These are phyloP conservation scores for Phania funesta DNA, from an alignment of 2,888 invertebrate genomes.

Conservation along the genomic window DNA sequence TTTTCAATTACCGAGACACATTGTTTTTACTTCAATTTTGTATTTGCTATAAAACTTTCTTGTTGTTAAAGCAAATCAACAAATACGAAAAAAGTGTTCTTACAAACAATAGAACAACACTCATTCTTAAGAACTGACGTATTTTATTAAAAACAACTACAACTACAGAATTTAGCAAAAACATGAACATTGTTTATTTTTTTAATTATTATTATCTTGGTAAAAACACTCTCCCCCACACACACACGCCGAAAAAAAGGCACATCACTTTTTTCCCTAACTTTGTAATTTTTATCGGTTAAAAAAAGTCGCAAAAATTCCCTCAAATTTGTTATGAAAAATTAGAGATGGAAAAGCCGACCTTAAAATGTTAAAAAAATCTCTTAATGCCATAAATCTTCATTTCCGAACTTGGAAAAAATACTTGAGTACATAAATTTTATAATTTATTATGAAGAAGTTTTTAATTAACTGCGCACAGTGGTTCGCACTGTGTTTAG, in stretches of 20 bases:
- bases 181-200: no score
- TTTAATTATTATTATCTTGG: no score
- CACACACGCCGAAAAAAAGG: no score
- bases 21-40: slow-evolving; percentile 6
- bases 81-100: background rate
- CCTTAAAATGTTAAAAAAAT: slow-evolving; percentile 7
- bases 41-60: slow-evolving; percentile 30
- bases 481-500: background rate
- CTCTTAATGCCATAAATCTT: slow-evolving; percentile 35
- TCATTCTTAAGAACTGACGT: background rate
- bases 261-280: no score
- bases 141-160: slow-evolving; percentile 1
- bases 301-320: background rate
- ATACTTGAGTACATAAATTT: slow-evolving; percentile 51
- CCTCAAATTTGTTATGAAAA: background rate
- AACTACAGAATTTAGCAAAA: no score
- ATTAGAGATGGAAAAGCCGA: slow-evolving; percentile 5
- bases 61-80: background rate
- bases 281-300: no score
- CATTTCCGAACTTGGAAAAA: slow-evolving; percentile 18
- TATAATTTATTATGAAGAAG: slow-evolving; percentile 27
- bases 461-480: background rate
- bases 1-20: slow-evolving; percentile 19
- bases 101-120: background rate
- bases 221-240: no score